Conservation (phyloP, 2,888 invertebrate genomes). For the Operophtera brumata region DNA sequence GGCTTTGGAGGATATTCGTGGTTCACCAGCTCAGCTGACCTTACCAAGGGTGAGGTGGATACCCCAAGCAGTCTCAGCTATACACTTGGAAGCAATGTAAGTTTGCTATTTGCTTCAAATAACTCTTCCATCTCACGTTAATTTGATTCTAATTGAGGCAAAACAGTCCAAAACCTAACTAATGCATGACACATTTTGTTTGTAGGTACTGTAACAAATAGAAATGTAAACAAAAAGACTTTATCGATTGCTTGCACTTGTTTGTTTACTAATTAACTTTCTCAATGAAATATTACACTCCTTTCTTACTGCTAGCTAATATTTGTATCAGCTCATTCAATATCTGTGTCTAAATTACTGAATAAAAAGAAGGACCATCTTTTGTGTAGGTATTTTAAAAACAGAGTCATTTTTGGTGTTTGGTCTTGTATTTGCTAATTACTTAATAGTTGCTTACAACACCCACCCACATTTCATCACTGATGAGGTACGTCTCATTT, state of each 20-base stretch:
- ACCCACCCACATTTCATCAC: too few relatives aligned
- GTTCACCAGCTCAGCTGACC: conserved; percentile 76
- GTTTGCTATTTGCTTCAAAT: conserved; percentile 30
- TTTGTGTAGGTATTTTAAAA: too few relatives aligned
- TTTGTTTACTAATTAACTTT: conserved; percentile 14
- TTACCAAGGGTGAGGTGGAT: conserved; percentile 76
- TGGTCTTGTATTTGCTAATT: too few relatives aligned
- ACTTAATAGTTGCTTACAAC: too few relatives aligned
- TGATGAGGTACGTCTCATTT: too few relatives aligned
- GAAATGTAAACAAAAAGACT: conserved; percentile 1
- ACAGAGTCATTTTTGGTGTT: too few relatives aligned
- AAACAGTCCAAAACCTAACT: not conserved
- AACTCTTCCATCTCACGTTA: not conserved
- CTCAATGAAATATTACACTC: not conserved
- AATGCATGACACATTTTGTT: not conserved
- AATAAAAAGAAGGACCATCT: not conserved
- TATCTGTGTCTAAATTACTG: not conserved
- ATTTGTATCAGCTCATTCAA: not conserved
- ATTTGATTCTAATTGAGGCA: not conserved
- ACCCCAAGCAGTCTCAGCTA: conserved; percentile 76
- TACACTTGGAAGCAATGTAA: conserved; percentile 75
- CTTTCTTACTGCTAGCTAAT: not conserved
- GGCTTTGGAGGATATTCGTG: conserved; percentile 78
- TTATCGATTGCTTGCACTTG: conserved; percentile 7
- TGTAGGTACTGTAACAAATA: not conserved